Conservation (phyloP, 2,888 invertebrate species). For the Drosophila suboccidentalis region DNA sequence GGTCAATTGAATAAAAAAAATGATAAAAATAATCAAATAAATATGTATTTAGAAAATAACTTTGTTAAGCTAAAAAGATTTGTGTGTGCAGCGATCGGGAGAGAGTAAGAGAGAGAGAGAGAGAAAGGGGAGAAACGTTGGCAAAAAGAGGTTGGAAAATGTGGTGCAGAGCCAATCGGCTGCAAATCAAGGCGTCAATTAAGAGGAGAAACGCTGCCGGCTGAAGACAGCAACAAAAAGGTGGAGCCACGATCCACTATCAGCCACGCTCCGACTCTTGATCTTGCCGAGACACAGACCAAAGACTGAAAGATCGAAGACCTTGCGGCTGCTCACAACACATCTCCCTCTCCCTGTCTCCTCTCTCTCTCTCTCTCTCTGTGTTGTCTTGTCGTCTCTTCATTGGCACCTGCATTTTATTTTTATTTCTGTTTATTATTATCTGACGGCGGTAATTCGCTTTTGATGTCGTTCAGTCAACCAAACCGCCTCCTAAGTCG, state of each 20-base stretch:
- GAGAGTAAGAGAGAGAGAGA: neutral
- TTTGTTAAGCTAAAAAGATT: neutral
- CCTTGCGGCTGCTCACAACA: conserved; percentile 35
- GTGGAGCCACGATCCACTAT: conserved; percentile 60
- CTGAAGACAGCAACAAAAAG: conserved; percentile 59
- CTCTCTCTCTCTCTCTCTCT: conserved; percentile 10
- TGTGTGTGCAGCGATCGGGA: neutral
- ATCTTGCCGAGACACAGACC: conserved; percentile 51
- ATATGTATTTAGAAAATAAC: neutral
- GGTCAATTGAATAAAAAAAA: conserved; percentile 35
- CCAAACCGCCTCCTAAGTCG: conserved; percentile 59
- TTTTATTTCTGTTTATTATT: conserved; percentile 37
- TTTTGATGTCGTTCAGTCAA: conserved; percentile 62
- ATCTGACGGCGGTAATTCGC: conserved; percentile 60
- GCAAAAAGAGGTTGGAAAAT: conserved; percentile 23
- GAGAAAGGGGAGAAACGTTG: neutral
- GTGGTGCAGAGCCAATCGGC: conserved; percentile 51
- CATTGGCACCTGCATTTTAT: conserved; percentile 60
- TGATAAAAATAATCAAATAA: conserved; percentile 25
- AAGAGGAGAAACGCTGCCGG: conserved; percentile 56
- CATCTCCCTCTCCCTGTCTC: neutral
- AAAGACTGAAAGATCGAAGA: conserved; percentile 38
- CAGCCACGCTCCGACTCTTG: conserved; percentile 60
- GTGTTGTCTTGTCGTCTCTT: conserved; percentile 18
- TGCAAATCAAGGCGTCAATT: conserved; percentile 67